Base-by-base conservation (phyloP, 2,113 vertebrate genomes). In the Heterochromis multidens region DNA sequence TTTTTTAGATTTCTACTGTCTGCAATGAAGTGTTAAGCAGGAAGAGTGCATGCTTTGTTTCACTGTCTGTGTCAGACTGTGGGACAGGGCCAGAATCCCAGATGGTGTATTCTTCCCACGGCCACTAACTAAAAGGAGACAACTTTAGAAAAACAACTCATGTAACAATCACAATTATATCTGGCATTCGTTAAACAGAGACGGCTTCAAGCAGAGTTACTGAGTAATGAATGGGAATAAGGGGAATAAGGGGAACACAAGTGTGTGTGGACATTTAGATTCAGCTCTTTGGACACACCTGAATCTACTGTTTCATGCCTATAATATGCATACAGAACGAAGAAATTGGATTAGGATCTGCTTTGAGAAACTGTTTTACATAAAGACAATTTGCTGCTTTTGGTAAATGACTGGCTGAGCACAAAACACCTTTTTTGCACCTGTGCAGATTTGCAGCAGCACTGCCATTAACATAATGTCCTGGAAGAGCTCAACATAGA, bases 81-180 rank as follows among this genome's bases (percentile, higher is more conserved):
- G 59, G 77, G 65, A 85, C 80, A 63, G 21, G 83, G 85, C 87
- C 89, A 79, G 60, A 77, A 58, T 85, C 91, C 87, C 95, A 96
- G 95, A 95, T 94, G 94, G 92, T 80, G 61, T 27, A 61, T 81
- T 21, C 88, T 56, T 88, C 93, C 94, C 90, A 89, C 80, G 79
- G 94, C 89, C 77, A 88, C 82, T 70, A 33, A 84, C 79, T 90
- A 91, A 95, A 93, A 74, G 77, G 84, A 93, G 91, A 89, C 52
- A 31, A 78, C 82, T 13, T 59, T 87, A 88, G 60, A 84, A 81
- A 93, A 83, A 92, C 92, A 93, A 88, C 89, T 93, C 90, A 81
- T 86, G 89, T 91, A 93, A 93, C 88, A 91, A 92, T 85, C 67
- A 76, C 65, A 86, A 62, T 79, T 72, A 90, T 79, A 85, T 81